A percentile compares a stretch with the other conserved stretches of the same genome.
phyloP scores from a whole-genome alignment of 1,140 invertebrate species.

The Nymphalis io region DNA sequence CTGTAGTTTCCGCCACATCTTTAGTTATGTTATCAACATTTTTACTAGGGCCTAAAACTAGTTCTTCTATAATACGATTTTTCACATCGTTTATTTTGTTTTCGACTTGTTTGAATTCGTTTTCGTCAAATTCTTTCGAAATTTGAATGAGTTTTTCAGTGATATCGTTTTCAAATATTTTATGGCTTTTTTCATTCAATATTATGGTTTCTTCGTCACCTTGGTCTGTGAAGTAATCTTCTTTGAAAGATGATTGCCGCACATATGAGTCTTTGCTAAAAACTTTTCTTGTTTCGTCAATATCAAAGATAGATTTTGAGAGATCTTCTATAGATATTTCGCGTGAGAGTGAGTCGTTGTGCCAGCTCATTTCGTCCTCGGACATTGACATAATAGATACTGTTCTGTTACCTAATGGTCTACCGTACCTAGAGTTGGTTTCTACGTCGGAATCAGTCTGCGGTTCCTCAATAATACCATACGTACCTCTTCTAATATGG shows the following conservation, averaged over 20 bases:
- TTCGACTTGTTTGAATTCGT: constrained; percentile 57
- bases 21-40: constrained; percentile 63
- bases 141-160: constrained; percentile 79
- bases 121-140: constrained; percentile 69
- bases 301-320: constrained; percentile 75
- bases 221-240: constrained; percentile 70
- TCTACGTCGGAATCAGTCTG: constrained; percentile 78
- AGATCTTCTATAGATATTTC: constrained; percentile 82
- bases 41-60: constrained; percentile 61
- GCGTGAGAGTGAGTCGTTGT: constrained; percentile 80
- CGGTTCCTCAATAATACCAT: constrained; percentile 81
- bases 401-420: constrained; percentile 76
- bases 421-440: constrained; percentile 59
- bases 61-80: constrained; percentile 70
- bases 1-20: constrained; percentile 65
- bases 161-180: constrained; percentile 80
- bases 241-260: constrained; percentile 75
- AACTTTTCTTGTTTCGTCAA: constrained; percentile 73
- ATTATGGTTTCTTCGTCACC: constrained; percentile 72
- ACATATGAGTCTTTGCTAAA: constrained; percentile 78
- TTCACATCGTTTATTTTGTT: constrained; percentile 66
- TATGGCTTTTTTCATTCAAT: constrained; percentile 70
- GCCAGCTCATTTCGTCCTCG: constrained; percentile 83
- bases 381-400: constrained; percentile 85
- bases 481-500: constrained; percentile 71